Evolutionary conservation across 2,797 vertebrate species (phyloP).

Genomic region (Eremophila alpestris): DNA sequence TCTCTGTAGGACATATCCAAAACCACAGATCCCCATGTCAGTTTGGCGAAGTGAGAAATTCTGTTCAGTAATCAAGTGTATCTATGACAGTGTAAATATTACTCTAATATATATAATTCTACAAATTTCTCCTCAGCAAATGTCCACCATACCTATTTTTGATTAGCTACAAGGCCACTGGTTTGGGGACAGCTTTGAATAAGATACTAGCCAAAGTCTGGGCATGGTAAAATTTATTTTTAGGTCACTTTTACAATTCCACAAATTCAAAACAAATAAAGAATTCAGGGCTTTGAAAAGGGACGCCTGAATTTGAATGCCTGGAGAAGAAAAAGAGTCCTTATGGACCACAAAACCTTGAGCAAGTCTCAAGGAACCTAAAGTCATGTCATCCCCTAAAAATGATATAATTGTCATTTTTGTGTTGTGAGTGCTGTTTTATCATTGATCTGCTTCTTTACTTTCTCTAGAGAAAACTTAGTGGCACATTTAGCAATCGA

Average conservation of each 20-base stretch:
- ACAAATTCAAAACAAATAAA: not conserved
- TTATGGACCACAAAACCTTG: not conserved
- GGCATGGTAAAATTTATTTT: not conserved
- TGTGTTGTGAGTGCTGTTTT: not conserved
- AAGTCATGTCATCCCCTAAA: not conserved
- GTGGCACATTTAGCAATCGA: not conserved
- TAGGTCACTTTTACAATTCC: not conserved
- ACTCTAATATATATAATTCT: not conserved
- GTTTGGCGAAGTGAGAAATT: not conserved
- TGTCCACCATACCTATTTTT: not conserved
- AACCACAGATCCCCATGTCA: not conserved
- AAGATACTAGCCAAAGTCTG: not conserved
- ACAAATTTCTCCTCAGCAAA: not conserved
- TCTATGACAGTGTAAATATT: not conserved
- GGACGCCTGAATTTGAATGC: not conserved
- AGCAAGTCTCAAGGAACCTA: not conserved
- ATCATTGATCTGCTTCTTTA: not conserved
- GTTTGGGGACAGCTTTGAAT: not conserved
- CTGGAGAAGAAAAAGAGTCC: not conserved
- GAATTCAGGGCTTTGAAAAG: not conserved
- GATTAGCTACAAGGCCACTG: not conserved
- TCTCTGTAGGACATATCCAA: not conserved
- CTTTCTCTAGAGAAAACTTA: not conserved
- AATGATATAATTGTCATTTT: not conserved
- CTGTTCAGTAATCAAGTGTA: not conserved